Evolutionary conservation across 2,113 vertebrate species (phyloP), one percentile per base, ranked within the genome.

Genomic region (Rhinopomastus cyanomelas): DNA sequence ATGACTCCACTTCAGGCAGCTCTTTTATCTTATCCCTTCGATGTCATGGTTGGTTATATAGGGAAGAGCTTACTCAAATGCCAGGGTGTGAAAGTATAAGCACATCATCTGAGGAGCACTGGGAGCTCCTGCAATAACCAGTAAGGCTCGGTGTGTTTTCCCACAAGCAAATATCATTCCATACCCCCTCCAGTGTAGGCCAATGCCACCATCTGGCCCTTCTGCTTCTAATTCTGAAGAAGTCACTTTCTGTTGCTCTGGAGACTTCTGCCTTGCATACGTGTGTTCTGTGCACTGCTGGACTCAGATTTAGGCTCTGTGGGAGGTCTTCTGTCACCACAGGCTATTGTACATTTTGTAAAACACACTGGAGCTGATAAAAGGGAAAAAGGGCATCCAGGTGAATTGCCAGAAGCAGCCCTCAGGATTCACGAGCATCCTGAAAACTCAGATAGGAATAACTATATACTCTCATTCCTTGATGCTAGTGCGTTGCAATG

Each of bases 321-420:
- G 85, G 73, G 71, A 80, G 53, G 88, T 94, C 44, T 37, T 37
- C 55, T 92, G 80, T 81, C 60, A 87, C 56, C 81, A 85, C 49
- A 88, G 48, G 52, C 48, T 55, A 27, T 87, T 88, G 82, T 93
- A 76, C 37, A 65, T 95, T 81, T 80, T 74, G 77, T 81, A 80
- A 92, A 95, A 94, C 87, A 84, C 46, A 86, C 26, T 39, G 88
- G 66, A 93, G 72, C 36, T 73, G 77, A 96, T 87, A 69, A 95
- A 97, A 95, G 21, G n/a, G 73, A 79, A 91, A 93, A 94, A 89
- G 76, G 37, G 19, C 53, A 90, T 59, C 21, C 69, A 81, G 69
- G 60, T 94, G 88, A 97, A 92, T 85, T 95, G 85, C 90, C 79
- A 95, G 93, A 89, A 88, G 83, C 84, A 85, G 59, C 32, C 57